Conservation (phyloP, 2,113 vertebrate genomes). For the Xiphophorus couchianus region DNA sequence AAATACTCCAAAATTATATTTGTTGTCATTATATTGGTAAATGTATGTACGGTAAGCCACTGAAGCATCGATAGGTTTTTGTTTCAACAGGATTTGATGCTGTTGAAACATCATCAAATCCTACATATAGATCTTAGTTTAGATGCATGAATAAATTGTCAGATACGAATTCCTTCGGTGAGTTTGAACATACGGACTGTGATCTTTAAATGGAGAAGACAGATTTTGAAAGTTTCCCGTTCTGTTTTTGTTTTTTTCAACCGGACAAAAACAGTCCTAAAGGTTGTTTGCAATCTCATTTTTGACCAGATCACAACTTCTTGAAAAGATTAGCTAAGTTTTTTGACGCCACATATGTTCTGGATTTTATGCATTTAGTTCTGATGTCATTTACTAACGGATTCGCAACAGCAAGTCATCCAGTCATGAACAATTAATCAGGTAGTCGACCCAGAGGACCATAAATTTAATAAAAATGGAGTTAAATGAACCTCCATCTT, state of each 20-base stretch:
- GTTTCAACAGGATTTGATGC: too few relatives aligned
- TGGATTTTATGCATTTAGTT: not conserved
- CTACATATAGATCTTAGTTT: too few relatives aligned
- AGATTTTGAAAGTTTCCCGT: not conserved
- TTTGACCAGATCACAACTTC: not conserved
- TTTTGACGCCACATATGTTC: not conserved
- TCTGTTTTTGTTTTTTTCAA: not conserved
- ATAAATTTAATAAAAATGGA: constrained; percentile 1
- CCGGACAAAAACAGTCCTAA: not conserved
- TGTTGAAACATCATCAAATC: too few relatives aligned
- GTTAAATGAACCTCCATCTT: constrained; percentile 13
- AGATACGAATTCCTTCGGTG: too few relatives aligned
- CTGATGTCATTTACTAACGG: not conserved
- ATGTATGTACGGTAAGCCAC: too few relatives aligned
- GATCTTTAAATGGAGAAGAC: not conserved
- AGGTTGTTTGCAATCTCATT: not conserved
- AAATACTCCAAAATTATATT: too few relatives aligned
- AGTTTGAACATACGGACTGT: too few relatives aligned
- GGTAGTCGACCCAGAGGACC: not conserved
- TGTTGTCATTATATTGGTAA: too few relatives aligned
- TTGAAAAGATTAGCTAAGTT: not conserved
- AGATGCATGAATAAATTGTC: too few relatives aligned
- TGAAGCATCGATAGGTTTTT: too few relatives aligned
- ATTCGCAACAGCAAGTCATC: not conserved
- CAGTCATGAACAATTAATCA: not conserved